These are phyloP conservation scores for Homalodisca vitripennis DNA, from an alignment of 1,140 invertebrate genomes.

Conservation along the genomic window DNA sequence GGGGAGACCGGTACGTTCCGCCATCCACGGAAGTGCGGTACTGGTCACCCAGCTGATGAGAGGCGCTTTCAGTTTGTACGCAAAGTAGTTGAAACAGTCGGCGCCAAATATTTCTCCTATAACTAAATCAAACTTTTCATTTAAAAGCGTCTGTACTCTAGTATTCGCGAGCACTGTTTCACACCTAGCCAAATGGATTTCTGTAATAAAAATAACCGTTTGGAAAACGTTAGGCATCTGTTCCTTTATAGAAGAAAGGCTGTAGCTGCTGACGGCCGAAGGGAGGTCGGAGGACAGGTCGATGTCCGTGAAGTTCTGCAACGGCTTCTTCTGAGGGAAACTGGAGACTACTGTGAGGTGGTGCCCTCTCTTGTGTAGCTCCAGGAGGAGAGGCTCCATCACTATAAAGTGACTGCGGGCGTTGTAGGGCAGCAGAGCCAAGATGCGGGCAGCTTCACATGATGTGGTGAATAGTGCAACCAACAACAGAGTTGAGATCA, in stretches of 20 bases:
- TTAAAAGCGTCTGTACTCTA: conserved; percentile 50
- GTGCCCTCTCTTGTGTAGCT: conserved; percentile 44
- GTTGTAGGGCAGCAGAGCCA: conserved; percentile 42
- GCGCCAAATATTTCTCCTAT: too few species aligned
- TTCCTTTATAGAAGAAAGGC: neutral
- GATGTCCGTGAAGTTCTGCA: conserved; percentile 54
- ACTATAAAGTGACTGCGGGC: conserved; percentile 47
- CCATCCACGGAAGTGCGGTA: conserved; percentile 59
- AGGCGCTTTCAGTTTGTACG: conserved; percentile 54
- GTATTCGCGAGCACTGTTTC: conserved; percentile 40
- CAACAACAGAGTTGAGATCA: too few species aligned
- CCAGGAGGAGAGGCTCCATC: too few species aligned
- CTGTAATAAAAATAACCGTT: neutral
- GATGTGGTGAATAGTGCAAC: too few species aligned
- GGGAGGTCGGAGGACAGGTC: neutral
- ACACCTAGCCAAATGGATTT: neutral
- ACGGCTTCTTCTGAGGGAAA: conserved; percentile 49
- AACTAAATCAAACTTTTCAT: conserved; percentile 44
- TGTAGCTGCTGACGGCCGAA: conserved; percentile 8
- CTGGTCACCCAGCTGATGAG: conserved; percentile 57
- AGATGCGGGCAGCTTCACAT: conserved; percentile 39
- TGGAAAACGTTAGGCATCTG: neutral
- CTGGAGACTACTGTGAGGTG: conserved; percentile 43
- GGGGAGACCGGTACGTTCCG: conserved; percentile 42
- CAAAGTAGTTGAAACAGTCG: conserved; percentile 39